Evolutionary conservation across 2,888 invertebrate species (phyloP).

Genomic region (Thera obeliscata): DNA sequence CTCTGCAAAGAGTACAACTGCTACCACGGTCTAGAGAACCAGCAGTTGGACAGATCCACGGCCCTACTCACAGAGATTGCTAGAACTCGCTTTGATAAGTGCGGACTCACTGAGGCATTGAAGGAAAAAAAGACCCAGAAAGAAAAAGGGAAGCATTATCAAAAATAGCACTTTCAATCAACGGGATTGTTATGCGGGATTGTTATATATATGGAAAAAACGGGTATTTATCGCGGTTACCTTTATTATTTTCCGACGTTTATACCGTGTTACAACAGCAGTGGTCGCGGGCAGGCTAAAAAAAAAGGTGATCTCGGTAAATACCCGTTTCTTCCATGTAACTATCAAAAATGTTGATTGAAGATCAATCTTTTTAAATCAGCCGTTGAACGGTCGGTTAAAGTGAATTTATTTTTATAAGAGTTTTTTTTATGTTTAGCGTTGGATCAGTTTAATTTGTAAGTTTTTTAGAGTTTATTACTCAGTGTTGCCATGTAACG

Average conservation of each 20-base stretch:
- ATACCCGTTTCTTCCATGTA: too few relatives aligned
- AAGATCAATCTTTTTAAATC: too few relatives aligned
- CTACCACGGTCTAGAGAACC: slow-evolving; percentile 64
- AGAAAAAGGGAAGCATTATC: background rate
- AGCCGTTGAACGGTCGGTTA: background rate
- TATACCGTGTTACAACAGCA: too few relatives aligned
- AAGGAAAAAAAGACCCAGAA: slow-evolving; percentile 28
- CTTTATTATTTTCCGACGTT: too few relatives aligned
- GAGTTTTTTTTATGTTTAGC: background rate
- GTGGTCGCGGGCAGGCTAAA: too few relatives aligned
- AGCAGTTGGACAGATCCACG: slow-evolving; percentile 56
- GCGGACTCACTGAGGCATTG: slow-evolving; percentile 50
- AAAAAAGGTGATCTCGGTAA: too few relatives aligned
- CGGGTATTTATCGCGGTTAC: too few relatives aligned
- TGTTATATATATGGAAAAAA: too few relatives aligned
- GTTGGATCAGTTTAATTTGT: background rate
- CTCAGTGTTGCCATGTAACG: slow-evolving; percentile 1
- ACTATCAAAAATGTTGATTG: too few relatives aligned
- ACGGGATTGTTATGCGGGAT: too few relatives aligned
- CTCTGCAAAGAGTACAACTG: slow-evolving; percentile 57
- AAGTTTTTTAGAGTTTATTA: background rate
- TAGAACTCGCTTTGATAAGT: slow-evolving; percentile 51
- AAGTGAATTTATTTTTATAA: background rate
- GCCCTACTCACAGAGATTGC: slow-evolving; percentile 55
- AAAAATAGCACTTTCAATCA: too few relatives aligned